Evolutionary conservation across 2,888 invertebrate species (phyloP).

Genomic region (Cheilosia vernalis): DNA sequence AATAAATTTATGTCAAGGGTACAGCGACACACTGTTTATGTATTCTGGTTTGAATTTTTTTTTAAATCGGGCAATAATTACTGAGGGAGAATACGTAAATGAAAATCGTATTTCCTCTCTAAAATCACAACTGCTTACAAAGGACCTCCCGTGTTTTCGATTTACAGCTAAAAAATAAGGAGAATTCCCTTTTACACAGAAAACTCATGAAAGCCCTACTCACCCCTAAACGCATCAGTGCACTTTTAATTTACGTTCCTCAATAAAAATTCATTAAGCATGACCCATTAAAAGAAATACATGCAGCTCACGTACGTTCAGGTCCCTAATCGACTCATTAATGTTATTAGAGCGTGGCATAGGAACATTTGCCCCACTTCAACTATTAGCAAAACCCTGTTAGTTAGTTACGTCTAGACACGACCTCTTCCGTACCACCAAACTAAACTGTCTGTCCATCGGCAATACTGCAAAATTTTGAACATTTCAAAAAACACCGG

Average conservation of each 20-base stretch:
- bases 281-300: slow-evolving; percentile 15
- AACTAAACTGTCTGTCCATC: not conserved
- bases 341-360: slow-evolving; percentile 9
- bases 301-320: not conserved
- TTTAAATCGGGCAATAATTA: no score
- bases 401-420: slow-evolving; percentile 7
- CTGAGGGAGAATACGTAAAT: no score
- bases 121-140: no score
- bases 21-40: no score
- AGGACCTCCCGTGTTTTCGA: no score
- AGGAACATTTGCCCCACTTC: not conserved
- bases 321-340: slow-evolving; percentile 1
- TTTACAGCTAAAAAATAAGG: no score
- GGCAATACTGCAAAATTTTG: not conserved
- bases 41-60: no score
- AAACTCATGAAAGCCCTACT: not conserved
- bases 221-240: slow-evolving; percentile 3
- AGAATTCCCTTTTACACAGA: not conserved
- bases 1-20: no score
- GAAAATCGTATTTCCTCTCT: no score
- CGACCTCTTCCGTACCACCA: not conserved
- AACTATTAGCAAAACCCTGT: not conserved
- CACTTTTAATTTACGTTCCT: slow-evolving; percentile 1
- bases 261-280: slow-evolving; percentile 24
- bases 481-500: not conserved